Base-by-base conservation (phyloP, 2,888 invertebrate species). In the Euzophera pinguis region DNA sequence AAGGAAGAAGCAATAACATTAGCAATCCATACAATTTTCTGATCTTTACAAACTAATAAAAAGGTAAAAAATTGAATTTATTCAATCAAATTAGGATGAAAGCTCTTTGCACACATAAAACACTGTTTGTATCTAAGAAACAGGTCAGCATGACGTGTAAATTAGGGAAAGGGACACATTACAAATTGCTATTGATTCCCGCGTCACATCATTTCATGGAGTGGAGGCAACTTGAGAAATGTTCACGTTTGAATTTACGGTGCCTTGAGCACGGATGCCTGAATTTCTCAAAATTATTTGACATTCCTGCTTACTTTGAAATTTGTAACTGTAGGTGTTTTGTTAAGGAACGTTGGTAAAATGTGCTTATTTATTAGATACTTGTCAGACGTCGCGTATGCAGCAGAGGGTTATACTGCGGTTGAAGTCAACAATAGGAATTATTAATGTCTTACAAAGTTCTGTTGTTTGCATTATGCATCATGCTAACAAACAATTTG, bases 281-380 rank as follows among this genome's bases (percentile, higher is more conserved):
- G 55, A 63, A 67, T 60, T 59, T 61, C 54, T 59, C 54, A 52
- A 61, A 59, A 65, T 68, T 61, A 64, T 67, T 69, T 65, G 61
- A 57, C 53, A 63, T 64, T 64, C 53, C 54, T 54, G 38, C 52
- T 55, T 53, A 50, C 53, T 52, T 60, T 62, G 57, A 57, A 62
- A 69, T 64, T 61, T 61, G 60, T 63, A 56, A 59, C 56, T 61
- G 54, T 54, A 43, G 53, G 56, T 53, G 53, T 55, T 58, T 47
- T 52, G 42, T 47, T 39, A 34, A 37, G 35, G 41, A 39, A 27
- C 47, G 53, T 45, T 39, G 50, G 53, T 22, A 35, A 54, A 50
- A 48, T 50, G 45, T 61, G 58, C 58, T 55, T 62, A 60, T 62
- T 66, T 65, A 61, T 64, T 63, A 57, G 47, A 49, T 59, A 52